Conservation (phyloP, 2,113 vertebrate species). For the Gallinago paraguaiae region DNA sequence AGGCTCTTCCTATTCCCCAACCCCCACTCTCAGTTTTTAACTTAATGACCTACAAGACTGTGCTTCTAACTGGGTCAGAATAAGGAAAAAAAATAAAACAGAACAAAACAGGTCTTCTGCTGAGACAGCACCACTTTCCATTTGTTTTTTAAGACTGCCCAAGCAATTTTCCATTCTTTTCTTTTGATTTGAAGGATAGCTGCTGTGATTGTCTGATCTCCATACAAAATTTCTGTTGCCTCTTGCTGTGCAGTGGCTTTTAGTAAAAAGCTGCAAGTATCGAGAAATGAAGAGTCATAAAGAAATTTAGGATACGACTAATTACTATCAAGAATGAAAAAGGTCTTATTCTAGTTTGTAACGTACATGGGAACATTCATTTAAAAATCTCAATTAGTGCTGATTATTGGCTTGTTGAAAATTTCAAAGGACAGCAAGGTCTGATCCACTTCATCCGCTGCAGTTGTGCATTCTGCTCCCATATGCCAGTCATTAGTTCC, state of each 20-base stretch:
- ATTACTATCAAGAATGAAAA: not conserved
- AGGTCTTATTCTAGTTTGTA: not conserved
- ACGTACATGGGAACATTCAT: not conserved
- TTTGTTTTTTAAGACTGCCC: not conserved
- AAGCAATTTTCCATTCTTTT: not conserved
- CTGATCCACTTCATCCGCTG: not conserved
- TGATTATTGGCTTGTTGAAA: constrained; percentile 25
- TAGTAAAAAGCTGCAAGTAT: not conserved
- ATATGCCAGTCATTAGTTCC: constrained; percentile 47
- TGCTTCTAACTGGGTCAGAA: not conserved
- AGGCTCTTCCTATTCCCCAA: not conserved
- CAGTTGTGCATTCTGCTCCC: not conserved
- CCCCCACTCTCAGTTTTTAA: not conserved
- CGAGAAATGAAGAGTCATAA: not conserved
- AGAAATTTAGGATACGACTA: not conserved
- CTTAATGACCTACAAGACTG: not conserved
- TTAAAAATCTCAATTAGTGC: not conserved
- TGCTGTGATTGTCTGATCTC: not conserved
- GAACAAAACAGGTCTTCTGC: not conserved
- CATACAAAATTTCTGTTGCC: not conserved
- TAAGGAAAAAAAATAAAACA: not conserved
- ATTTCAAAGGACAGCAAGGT: not conserved
- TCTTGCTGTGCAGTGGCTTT: not conserved
- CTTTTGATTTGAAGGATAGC: not conserved
- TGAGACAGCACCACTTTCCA: not conserved